Evolutionary conservation across 1,140 invertebrate genomes (phyloP), one percentile per base, ranked within the genome.

Genomic region (Andricus grossulariae): DNA sequence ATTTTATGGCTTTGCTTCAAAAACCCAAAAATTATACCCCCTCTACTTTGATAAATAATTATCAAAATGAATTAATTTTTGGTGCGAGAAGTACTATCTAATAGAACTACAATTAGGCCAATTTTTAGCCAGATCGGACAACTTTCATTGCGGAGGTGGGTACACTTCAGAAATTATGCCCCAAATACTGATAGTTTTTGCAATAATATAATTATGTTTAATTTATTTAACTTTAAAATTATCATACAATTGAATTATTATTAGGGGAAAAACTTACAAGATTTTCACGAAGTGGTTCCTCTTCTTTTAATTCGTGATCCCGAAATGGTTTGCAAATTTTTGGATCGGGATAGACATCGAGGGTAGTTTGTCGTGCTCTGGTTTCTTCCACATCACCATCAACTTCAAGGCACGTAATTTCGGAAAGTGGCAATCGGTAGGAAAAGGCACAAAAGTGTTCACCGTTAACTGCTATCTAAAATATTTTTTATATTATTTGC

Each of bases 381-480:
- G 90, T 86, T 18, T 93, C 90, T 74, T 92, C 91, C 2, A 95
- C 87, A 60, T 93, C 92, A 10, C 94, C 95, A 75, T 94, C 92
- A 8, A 95, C 89, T 75, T 93, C 87, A n/a, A 96, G 71, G 52
- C 87, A 84, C 4, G 87, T 91, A 19, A 95, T 89, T 50, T 91
- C 90, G 39, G 91, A 85, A 32, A 93, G 88, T 7, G 94, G 92
- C 3, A 95, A 81, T 78, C 95, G 91, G 84, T 95, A 95, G 2
- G 84, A 78, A 82, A 94, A 96, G n/a, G 94, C 92, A 79, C 94
- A 93, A 84, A 95, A 95, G 85, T 96, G 95, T 76, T 93, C 90
- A 18, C 94, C 94, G 89, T 96, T 95, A 2, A 96, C 86, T 3
- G 94, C 93, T 72, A 97, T 93, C 93, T 94, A 76, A 49, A 86